Evolutionary conservation across 2,888 invertebrate species (phyloP), one percentile per base, ranked within the genome.

Genomic region (Diplolepis rosae): DNA sequence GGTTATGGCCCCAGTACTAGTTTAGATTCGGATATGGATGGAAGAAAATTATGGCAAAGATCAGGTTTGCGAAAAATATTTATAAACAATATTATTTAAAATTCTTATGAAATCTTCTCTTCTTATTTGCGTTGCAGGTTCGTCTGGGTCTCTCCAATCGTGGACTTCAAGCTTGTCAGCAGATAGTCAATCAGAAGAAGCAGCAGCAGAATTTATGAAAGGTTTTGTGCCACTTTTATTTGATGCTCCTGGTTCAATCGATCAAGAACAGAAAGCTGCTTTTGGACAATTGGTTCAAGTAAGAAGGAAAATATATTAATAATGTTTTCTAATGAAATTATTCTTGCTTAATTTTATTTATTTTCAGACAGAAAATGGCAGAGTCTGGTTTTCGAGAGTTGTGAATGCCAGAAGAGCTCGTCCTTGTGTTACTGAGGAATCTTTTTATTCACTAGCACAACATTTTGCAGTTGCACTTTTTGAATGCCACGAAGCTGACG

Each of bases 401-500:
- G 92, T 94, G 11, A 92, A 92, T 79, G 91, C 91, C 18, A 91
- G 94, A 89, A 90, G 93, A 74, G 91, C 91, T 51, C 91, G 91
- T 70, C 91, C 92, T 42, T 90, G 91, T 69, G 92, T 94, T 0
- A 90, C 91, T 28, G 93, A 94, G 82, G 89, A 91, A 56, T 92
- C 93, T 1, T 94, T 94, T 84, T 93, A 92, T 85, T 92, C 92
- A 1, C 87, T 94, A 75, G 92, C 93, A 11, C 94, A 94, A 86
- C 92, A 93, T 86, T 93, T 94, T 83, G 93, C 94, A 0, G 91
- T 94, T 24, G 91, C 92, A 13, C 89, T 94, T 67, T 94, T 94
- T 83, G 94, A 94, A 85, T 94, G 94, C 79, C 91, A 92, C 71
- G 93, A 94, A 81, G 92, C 92, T 6, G 94, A 94, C 80, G 94